These are phyloP conservation scores for Platyscapa corneri DNA, from an alignment of 1,140 invertebrate species.

Conservation along the genomic window DNA sequence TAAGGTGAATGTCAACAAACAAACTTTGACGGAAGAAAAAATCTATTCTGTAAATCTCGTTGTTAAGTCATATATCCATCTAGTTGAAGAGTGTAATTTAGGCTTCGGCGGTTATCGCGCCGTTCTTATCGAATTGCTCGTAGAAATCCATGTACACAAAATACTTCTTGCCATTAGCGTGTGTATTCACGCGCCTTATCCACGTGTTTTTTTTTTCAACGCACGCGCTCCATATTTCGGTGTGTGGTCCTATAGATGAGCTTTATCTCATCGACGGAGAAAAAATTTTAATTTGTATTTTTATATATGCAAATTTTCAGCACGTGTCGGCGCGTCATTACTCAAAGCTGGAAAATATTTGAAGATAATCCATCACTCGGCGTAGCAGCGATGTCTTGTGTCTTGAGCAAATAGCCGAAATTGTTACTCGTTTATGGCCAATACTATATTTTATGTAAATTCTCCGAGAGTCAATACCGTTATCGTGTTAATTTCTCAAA, in stretches of 20 bases:
- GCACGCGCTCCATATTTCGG: not conserved
- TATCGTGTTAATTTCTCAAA: conserved; percentile 1
- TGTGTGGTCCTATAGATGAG: not conserved
- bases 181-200: not conserved
- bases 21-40: not conserved
- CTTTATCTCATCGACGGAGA: not conserved
- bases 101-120: not conserved
- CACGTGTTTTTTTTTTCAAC: not conserved
- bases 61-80: conserved; percentile 1
- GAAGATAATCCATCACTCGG: not conserved
- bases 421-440: not conserved
- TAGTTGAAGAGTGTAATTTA: not conserved
- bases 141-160: not conserved
- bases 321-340: not conserved
- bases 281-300: conserved; percentile 20
- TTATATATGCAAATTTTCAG: not conserved
- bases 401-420: not conserved
- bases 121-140: not conserved
- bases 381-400: not conserved
- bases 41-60: not conserved
- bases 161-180: not conserved
- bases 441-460: not conserved
- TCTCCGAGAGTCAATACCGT: not conserved
- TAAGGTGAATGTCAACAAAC: conserved; percentile 1
- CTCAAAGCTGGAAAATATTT: not conserved